These are phyloP conservation scores for Parapristionchus giblindavisi DNA, from an alignment of 2,888 invertebrate genomes.

Conservation along the genomic window DNA sequence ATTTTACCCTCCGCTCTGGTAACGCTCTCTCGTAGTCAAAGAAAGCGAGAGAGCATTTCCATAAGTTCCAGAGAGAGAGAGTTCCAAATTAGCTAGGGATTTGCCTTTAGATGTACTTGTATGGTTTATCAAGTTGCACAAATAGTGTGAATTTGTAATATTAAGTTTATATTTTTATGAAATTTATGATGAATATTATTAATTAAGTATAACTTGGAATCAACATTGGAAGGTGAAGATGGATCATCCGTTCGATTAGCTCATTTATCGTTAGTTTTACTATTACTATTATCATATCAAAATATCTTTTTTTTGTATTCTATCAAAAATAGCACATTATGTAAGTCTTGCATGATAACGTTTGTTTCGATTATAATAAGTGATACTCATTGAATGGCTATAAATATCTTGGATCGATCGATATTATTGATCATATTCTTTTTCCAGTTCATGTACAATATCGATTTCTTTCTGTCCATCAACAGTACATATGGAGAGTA, in stretches of 20 bases:
- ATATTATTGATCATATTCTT: background rate
- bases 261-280: slow-evolving; percentile 6
- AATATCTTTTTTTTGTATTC: slow-evolving; percentile 10
- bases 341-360: too few species aligned
- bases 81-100: too few species aligned
- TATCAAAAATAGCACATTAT: background rate
- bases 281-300: background rate
- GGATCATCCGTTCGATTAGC: slow-evolving; percentile 44
- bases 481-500: slow-evolving; percentile 50
- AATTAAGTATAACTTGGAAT: slow-evolving; percentile 37
- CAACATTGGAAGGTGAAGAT: slow-evolving; percentile 39
- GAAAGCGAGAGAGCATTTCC: too few species aligned
- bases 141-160: background rate
- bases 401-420: too few species aligned
- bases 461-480: slow-evolving; percentile 46
- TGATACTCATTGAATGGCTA: too few species aligned
- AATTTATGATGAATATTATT: background rate
- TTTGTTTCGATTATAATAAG: too few species aligned
- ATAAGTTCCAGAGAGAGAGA: too few species aligned
- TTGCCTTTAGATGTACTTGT: too few species aligned
- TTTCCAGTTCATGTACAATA: slow-evolving; percentile 37
- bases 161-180: background rate
- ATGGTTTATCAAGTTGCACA: background rate
- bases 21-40: too few species aligned
- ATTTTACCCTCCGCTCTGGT: too few species aligned